Percentiles rank a stretch among this genome's conserved stretches.
Conservation (phyloP, 23 tunicate species). For the Halocynthia roretzi region DNA sequence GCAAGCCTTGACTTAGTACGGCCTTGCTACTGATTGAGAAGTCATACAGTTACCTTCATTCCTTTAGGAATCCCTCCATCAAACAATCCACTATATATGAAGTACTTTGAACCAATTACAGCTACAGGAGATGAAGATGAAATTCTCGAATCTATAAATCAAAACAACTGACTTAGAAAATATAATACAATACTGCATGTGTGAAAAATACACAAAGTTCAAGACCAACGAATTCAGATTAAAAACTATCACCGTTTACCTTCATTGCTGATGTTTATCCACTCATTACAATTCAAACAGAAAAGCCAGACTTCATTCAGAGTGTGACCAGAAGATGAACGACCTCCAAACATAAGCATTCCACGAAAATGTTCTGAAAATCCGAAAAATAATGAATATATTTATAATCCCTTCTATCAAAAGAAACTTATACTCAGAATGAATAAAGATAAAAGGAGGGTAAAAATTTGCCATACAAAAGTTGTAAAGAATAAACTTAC, state of each 20-base stretch:
- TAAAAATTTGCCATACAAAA: background rate
- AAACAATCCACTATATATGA: constrained; percentile 17
- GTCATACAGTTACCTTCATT: constrained; percentile 2
- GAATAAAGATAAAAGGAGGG: no score
- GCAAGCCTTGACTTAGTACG: no score
- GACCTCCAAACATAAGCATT: constrained; percentile 47
- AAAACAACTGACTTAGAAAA: no score
- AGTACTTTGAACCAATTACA: background rate
- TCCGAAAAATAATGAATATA: background rate
- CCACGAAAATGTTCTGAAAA: constrained; percentile 32
- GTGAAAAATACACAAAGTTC: no score
- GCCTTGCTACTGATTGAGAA: no score
- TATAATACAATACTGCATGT: no score
- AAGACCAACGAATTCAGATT: no score
- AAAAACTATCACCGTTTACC: background rate
- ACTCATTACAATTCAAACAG: constrained; percentile 28
- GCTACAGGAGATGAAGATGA: background rate
- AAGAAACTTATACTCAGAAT: no score
- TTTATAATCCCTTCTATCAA: no score
- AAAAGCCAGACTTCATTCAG: constrained; percentile 30
- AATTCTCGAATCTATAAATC: background rate
- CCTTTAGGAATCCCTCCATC: constrained; percentile 4
- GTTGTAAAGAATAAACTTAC: background rate
- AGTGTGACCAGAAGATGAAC: background rate
- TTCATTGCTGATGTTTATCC: constrained; percentile 15